phyloP scores from a whole-genome alignment of 2,113 vertebrate species.

The Oreochromis tanganicae region DNA sequence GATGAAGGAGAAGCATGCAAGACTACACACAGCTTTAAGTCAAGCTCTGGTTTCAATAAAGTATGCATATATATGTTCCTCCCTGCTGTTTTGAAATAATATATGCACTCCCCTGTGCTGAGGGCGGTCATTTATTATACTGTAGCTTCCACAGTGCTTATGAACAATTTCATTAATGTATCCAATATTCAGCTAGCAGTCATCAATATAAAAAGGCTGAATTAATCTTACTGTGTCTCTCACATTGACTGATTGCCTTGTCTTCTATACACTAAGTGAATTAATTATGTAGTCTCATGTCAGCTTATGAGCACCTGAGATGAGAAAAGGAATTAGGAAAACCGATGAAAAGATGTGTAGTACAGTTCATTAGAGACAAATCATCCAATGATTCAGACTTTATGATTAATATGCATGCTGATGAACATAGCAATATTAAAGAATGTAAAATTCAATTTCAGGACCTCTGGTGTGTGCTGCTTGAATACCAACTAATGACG shows the following conservation, averaged over 20 bases:
- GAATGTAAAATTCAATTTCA: constrained; percentile 46
- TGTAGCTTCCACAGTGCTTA: neutral
- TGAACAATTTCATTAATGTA: constrained; percentile 46
- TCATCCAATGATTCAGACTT: constrained; percentile 44
- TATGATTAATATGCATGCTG: constrained; percentile 55
- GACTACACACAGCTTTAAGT: constrained; percentile 20
- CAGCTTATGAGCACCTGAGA: constrained; percentile 43
- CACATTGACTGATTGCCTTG: constrained; percentile 50
- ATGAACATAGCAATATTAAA: constrained; percentile 48
- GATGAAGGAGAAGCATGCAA: neutral
- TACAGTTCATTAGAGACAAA: constrained; percentile 61
- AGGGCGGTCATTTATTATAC: constrained; percentile 24
- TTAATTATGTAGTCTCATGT: constrained; percentile 52
- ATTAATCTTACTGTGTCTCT: constrained; percentile 40
- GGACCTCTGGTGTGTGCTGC: constrained; percentile 27
- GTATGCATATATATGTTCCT: constrained; percentile 13
- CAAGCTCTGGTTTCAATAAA: constrained; percentile 17
- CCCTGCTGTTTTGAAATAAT: constrained; percentile 34
- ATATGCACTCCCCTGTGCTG: constrained; percentile 12
- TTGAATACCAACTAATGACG: constrained; percentile 61
- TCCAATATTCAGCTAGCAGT: constrained; percentile 35
- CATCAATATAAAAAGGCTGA: constrained; percentile 44
- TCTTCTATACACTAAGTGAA: constrained; percentile 48
- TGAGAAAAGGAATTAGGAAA: constrained; percentile 37
- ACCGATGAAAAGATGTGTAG: constrained; percentile 47